phyloP scores from a whole-genome alignment of 23 tunicate genomes.

The Clavelina lepadiformis region DNA sequence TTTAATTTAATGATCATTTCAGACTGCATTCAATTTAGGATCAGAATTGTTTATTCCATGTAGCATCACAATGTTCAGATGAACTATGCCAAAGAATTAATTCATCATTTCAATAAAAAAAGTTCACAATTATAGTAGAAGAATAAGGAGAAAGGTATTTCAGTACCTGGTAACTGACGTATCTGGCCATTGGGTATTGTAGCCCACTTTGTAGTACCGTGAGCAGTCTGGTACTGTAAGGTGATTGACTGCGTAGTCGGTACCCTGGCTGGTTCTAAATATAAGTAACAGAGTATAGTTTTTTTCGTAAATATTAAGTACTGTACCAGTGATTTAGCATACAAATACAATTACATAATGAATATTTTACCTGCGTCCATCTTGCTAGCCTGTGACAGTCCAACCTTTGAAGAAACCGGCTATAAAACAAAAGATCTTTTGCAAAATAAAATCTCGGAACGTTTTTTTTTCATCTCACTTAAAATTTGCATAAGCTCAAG shows the following conservation, averaged over 20 bases:
- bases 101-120: conserved; percentile 18
- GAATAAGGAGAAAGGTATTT: not conserved
- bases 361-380: too few species aligned
- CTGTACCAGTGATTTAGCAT: too few species aligned
- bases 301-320: too few species aligned
- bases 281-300: too few species aligned
- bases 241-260: conserved; percentile 36
- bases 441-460: too few species aligned
- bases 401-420: too few species aligned
- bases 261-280: not conserved
- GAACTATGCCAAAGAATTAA: conserved; percentile 34
- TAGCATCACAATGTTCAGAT: conserved; percentile 34
- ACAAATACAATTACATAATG: too few species aligned
- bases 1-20: too few species aligned
- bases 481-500: too few species aligned
- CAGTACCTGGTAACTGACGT: conserved; percentile 52
- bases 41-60: conserved; percentile 14
- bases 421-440: too few species aligned
- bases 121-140: not conserved
- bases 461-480: too few species aligned
- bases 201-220: conserved; percentile 55
- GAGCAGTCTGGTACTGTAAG: conserved; percentile 65
- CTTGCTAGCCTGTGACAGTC: too few species aligned
- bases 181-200: conserved; percentile 68
- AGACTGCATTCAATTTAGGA: not conserved